phyloP scores from a whole-genome alignment of 2,888 invertebrate genomes.

The Polymixis lichenea region DNA sequence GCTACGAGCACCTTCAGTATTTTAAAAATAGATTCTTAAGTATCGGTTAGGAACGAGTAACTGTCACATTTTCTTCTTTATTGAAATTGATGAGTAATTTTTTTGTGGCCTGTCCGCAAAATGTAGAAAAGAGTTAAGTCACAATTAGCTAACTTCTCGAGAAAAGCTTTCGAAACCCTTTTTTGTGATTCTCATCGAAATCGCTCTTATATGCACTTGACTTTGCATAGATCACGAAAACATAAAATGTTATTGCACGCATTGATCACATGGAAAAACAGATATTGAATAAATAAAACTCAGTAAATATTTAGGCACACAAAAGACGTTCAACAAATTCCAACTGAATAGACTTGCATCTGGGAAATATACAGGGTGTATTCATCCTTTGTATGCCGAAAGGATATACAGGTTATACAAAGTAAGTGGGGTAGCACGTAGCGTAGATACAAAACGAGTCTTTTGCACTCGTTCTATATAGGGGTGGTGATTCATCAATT shows the following conservation, averaged over 20 bases:
- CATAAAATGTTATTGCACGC: too few relatives aligned
- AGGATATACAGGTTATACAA: conserved; percentile 45
- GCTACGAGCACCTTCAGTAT: neutral
- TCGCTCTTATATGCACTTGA: neutral
- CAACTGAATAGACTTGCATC: conserved; percentile 39
- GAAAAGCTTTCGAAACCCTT: neutral
- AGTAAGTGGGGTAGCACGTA: conserved; percentile 51
- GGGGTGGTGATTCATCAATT: conserved; percentile 86
- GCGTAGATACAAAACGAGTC: conserved; percentile 36
- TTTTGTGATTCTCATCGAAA: neutral
- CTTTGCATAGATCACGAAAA: neutral
- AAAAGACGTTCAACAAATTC: conserved; percentile 25
- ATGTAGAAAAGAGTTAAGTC: neutral
- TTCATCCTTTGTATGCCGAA: conserved; percentile 54
- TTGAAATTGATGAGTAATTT: conserved; percentile 38
- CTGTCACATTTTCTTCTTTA: neutral
- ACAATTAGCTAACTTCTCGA: neutral
- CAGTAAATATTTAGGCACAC: neutral
- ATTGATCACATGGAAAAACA: neutral
- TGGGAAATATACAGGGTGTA: conserved; percentile 45
- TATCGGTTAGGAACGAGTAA: neutral
- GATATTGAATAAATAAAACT: neutral
- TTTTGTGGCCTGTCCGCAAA: neutral
- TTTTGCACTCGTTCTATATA: conserved; percentile 62
- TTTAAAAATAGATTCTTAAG: neutral